phyloP scores from a whole-genome alignment of 2,888 invertebrate genomes.

The Antheraea assamensis region DNA sequence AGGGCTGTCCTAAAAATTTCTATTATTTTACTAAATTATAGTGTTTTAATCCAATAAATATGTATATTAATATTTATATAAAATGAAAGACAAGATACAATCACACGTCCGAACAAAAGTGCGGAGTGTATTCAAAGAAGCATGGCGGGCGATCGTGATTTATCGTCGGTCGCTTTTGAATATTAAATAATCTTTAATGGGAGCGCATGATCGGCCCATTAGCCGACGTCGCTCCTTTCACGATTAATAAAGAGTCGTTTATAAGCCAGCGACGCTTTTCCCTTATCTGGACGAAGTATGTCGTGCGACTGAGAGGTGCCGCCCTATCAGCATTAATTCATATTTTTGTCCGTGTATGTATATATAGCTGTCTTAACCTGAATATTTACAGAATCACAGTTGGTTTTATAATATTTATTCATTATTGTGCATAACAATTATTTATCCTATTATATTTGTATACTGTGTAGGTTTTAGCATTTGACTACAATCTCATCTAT shows the following conservation, averaged over 20 bases:
- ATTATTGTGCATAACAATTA: not conserved
- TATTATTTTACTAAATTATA: not conserved
- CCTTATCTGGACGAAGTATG: slow-evolving; percentile 80
- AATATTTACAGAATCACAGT: not conserved
- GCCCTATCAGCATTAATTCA: slow-evolving; percentile 80
- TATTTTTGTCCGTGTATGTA: slow-evolving; percentile 73
- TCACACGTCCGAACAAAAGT: slow-evolving; percentile 61
- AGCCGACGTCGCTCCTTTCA: slow-evolving; percentile 81
- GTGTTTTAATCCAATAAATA: not conserved
- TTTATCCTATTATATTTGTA: not conserved
- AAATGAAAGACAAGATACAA: slow-evolving; percentile 23
- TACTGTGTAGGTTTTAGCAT: too few species aligned
- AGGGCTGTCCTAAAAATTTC: not conserved
- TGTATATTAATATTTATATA: slow-evolving; percentile 2
- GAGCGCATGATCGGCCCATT: slow-evolving; percentile 83
- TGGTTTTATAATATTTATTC: not conserved
- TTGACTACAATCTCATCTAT: too few species aligned
- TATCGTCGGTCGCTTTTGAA: slow-evolving; percentile 80
- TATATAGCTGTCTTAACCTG: slow-evolving; percentile 43
- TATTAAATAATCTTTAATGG: slow-evolving; percentile 83
- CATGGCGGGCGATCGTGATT: slow-evolving; percentile 79
- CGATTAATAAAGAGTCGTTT: slow-evolving; percentile 83
- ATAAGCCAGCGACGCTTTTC: slow-evolving; percentile 79
- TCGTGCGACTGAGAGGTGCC: slow-evolving; percentile 79
- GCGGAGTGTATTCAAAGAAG: slow-evolving; percentile 74